Base-by-base conservation (phyloP, 2,888 invertebrate species). In the Caenorhabditis sp. region DNA sequence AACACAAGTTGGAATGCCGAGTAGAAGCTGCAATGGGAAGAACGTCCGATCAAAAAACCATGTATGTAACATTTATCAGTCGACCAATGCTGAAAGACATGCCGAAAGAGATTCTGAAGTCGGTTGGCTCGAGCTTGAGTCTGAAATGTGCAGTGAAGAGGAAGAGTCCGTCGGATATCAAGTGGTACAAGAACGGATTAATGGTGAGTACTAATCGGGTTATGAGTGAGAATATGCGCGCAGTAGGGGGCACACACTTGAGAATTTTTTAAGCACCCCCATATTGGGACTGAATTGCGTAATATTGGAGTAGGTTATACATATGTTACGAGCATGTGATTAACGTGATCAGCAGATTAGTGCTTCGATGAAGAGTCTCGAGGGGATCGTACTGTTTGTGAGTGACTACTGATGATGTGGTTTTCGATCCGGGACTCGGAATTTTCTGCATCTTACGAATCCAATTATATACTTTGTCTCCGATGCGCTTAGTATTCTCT, bases 11-110 rank as follows among this genome's bases (percentile, higher is more conserved):
- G 15, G 84, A 86, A 22, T 87, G 87, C 61, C 82, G 82, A 22
- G 85, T 77, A 0, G 82, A 85, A n/a, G 85, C 85, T 9, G 84
- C 82, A 22, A 83, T 82, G 60, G 87, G 87, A 32, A 58, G 85
- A 56, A 50, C 79, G 11, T 76, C 80, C 13, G 85, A 86, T 53
- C 79, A 84, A n/a, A 84, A 84, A 35, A 9, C 74, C n/a, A 50
- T 65, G 13, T 76, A 70, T 68, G 6, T 86, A 11, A 84, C 72
- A 47, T 78, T 86, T 40, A 72, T 86, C 37, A 68, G 81, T 76
- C 62, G 70, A 3, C 82, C 82, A n/a, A 40, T 70, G 2, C 61
- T 82, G 24, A 71, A 71, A 40, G 70, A 79, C 15, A 24, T 82
- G 0, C 74, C 82, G 11, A 53, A 53, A 28, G 74, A 79, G 60